Conservation (phyloP, 2,888 invertebrate genomes). For the Spodoptera picta region DNA sequence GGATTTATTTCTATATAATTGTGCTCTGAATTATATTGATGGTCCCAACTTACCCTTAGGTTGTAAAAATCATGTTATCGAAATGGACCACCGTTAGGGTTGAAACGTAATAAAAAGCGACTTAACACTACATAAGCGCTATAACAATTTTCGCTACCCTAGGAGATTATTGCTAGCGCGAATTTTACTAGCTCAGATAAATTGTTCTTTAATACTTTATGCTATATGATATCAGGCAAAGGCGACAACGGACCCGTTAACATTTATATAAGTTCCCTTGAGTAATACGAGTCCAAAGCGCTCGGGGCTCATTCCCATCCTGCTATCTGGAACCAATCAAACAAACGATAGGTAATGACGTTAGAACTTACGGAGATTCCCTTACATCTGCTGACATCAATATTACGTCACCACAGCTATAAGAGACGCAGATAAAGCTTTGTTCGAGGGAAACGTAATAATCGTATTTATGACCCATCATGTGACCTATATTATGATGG, state of each 20-base stretch:
- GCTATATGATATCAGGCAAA: slow-evolving; percentile 12
- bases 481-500: slow-evolving; percentile 43
- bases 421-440: slow-evolving; percentile 59
- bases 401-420: slow-evolving; percentile 61
- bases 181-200: slow-evolving; percentile 28
- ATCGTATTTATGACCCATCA: slow-evolving; percentile 57
- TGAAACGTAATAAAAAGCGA: slow-evolving; percentile 45
- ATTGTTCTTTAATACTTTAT: slow-evolving; percentile 17
- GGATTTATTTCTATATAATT: slow-evolving; percentile 40
- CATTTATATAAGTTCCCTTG: slow-evolving; percentile 74
- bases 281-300: slow-evolving; percentile 68
- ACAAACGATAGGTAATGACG: slow-evolving; percentile 76
- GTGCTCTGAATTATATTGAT: slow-evolving; percentile 25
- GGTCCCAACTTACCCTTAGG: slow-evolving; percentile 24
- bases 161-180: slow-evolving; percentile 18
- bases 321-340: slow-evolving; percentile 77
- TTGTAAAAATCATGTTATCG: slow-evolving; percentile 46
- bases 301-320: slow-evolving; percentile 63
- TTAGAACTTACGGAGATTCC: slow-evolving; percentile 64
- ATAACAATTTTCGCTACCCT: slow-evolving; percentile 30
- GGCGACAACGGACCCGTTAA: slow-evolving; percentile 65
- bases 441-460: slow-evolving; percentile 63
- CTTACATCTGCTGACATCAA: slow-evolving; percentile 70
- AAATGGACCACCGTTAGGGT: slow-evolving; percentile 43
- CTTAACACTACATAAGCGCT: slow-evolving; percentile 43